Base-by-base conservation (phyloP, 2,888 invertebrate species). In the Lypha dubia region DNA sequence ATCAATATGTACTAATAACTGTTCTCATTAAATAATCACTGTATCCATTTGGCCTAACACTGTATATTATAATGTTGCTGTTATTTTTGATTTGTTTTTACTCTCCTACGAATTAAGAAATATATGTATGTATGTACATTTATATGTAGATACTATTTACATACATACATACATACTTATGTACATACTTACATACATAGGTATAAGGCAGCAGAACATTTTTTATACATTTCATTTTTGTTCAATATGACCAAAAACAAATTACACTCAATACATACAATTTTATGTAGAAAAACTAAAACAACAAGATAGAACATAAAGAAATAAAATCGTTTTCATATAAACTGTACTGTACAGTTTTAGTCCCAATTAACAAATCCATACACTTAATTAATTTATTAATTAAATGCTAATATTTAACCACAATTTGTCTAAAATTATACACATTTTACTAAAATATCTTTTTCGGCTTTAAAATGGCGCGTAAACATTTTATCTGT, bases 401-500 rank as follows among this genome's bases (percentile, higher is more conserved):
- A 58, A 51, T 67, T 60, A 41, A 24, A 24, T 35, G 7, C 1
- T 13, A 41, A 20, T 63, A 28, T 28, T 28, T 8, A 35, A 41
- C 13, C 32, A 41, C 41, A 51, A 49, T 49, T 73, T 24, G 24
- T 17, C 3, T 24, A 44, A 41, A 44, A 17, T 24, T 53, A 53
- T 24, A 17, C 6, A 44, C 1, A 28, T 22, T 56, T 46, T 38
- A 6, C 13, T 20, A 20, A 28, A 56, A 28, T 3, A 17, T 20
- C n/a, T 53, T 53, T 22, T 38, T 20, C 5, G 5, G 15, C 8
- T n/a, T 20, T 24, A 67, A 71, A 76, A 83, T 58, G 77, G 67
- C 81, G 82, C 87, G 85, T 56, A 87, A 86, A 85, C 80, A 77
- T 85, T 73, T 83, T 51, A n/a, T n/a, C n/a, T 20, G 76, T 83